Evolutionary conservation across 1,140 invertebrate genomes (phyloP).

Genomic region (Rhyacophila brunnea): DNA sequence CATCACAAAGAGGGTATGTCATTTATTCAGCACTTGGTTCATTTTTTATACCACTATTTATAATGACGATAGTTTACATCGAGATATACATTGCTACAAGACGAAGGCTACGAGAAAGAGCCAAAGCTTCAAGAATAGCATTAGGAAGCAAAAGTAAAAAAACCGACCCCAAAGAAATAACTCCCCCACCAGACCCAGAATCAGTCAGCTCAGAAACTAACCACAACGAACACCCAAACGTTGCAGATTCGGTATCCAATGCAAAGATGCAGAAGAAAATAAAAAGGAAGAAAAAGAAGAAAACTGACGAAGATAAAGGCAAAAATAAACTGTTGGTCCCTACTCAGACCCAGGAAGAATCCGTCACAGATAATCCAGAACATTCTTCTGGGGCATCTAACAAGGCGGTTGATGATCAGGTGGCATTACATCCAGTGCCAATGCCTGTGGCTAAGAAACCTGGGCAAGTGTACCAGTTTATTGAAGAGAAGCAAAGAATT

Average conservation of each 20-base stretch:
- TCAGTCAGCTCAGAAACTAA: conserved; percentile 77
- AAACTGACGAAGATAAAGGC: conserved; percentile 50
- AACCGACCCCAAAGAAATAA: conserved; percentile 44
- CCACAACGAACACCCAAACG: conserved; percentile 59
- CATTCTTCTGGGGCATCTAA: conserved; percentile 31
- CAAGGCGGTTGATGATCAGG: conserved; percentile 46
- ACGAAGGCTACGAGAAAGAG: conserved; percentile 74
- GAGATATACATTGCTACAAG: conserved; percentile 92
- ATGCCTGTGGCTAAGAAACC: conserved; percentile 46
- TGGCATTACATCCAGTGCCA: conserved; percentile 41
- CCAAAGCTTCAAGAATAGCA: conserved; percentile 74
- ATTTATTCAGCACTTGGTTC: conserved; percentile 94
- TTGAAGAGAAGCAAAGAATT: conserved; percentile 91
- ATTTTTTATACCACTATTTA: conserved; percentile 92
- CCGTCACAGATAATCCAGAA: conserved; percentile 60
- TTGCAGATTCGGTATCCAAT: conserved; percentile 46
- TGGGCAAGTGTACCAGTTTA: conserved; percentile 79
- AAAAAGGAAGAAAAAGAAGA: conserved; percentile 55
- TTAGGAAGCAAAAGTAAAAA: conserved; percentile 53
- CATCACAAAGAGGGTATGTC: conserved; percentile 83
- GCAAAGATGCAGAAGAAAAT: conserved; percentile 52
- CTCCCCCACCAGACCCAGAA: conserved; percentile 62
- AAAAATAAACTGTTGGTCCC: conserved; percentile 57
- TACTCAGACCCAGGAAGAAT: conserved; percentile 61
- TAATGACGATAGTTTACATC: conserved; percentile 95